These are phyloP conservation scores for Polydrusus cervinus DNA, from an alignment of 2,888 invertebrate genomes.

Conservation along the genomic window DNA sequence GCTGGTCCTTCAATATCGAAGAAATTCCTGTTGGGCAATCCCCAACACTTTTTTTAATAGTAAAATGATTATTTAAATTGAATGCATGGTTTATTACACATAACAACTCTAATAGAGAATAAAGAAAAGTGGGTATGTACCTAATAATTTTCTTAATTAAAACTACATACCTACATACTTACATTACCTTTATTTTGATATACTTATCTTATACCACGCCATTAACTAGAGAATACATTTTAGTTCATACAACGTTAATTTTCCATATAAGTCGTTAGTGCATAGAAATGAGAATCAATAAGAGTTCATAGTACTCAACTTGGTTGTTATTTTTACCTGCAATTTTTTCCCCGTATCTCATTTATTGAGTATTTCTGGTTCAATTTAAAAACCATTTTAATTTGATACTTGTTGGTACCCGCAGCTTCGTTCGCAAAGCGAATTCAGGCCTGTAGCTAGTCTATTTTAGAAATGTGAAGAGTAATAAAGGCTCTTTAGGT, in stretches of 20 bases:
- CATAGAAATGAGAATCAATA: not conserved
- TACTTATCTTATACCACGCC: constrained; percentile 8
- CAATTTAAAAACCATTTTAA: constrained; percentile 12
- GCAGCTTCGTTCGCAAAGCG: no score
- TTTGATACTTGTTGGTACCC: not conserved
- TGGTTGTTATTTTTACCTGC: not conserved
- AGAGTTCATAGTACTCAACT: not conserved
- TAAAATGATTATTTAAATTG: no score
- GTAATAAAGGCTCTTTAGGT: no score
- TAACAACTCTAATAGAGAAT: no score
- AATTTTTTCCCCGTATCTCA: not conserved
- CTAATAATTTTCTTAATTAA: constrained; percentile 1
- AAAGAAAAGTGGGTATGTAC: not conserved
- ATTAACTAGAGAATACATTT: constrained; percentile 1
- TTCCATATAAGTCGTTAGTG: constrained; percentile 17
- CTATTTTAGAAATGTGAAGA: no score
- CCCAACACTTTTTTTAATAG: not conserved
- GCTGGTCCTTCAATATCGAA: no score
- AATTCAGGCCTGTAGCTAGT: no score
- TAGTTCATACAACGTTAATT: not conserved
- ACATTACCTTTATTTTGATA: not conserved
- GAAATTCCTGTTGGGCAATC: no score
- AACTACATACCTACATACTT: not conserved
- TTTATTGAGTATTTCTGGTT: constrained; percentile 3
- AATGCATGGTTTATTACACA: no score